Percentiles rank a stretch among this genome's conserved stretches.
Evolutionary conservation across 2,797 vertebrate species (phyloP).

Genomic region (Morus bassanus): DNA sequence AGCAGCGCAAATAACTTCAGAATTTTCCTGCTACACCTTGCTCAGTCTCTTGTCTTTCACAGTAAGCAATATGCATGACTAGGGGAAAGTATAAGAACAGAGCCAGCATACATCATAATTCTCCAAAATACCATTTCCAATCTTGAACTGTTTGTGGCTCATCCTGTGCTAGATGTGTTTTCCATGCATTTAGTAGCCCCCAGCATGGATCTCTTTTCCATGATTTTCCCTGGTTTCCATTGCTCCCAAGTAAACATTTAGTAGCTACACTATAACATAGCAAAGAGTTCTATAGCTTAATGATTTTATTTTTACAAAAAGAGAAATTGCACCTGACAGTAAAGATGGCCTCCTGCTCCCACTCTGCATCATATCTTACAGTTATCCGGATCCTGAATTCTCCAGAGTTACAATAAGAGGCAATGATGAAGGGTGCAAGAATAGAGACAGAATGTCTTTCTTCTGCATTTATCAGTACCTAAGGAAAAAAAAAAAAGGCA

Average conservation of each 20-base stretch:
- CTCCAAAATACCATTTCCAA: background rate
- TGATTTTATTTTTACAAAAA: background rate
- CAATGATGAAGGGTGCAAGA: background rate
- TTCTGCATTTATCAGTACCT: background rate
- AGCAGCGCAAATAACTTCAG: background rate
- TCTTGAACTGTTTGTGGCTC: background rate
- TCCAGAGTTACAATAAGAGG: background rate
- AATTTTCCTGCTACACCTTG: background rate
- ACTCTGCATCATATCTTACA: background rate
- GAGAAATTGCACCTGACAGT: background rate
- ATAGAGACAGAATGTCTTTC: background rate
- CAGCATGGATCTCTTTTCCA: background rate
- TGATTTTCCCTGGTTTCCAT: background rate
- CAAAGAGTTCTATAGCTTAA: background rate
- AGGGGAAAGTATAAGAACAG: background rate
- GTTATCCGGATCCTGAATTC: background rate
- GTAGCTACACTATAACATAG: background rate
- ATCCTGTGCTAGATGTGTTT: background rate
- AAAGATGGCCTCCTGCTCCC: background rate
- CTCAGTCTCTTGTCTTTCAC: background rate
- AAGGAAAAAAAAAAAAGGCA: background rate
- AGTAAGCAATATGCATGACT: background rate
- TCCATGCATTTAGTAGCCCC: background rate
- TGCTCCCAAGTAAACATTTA: background rate
- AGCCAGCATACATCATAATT: background rate